phyloP scores from a whole-genome alignment of 1,140 invertebrate genomes.

The Copidosoma floridanum region DNA sequence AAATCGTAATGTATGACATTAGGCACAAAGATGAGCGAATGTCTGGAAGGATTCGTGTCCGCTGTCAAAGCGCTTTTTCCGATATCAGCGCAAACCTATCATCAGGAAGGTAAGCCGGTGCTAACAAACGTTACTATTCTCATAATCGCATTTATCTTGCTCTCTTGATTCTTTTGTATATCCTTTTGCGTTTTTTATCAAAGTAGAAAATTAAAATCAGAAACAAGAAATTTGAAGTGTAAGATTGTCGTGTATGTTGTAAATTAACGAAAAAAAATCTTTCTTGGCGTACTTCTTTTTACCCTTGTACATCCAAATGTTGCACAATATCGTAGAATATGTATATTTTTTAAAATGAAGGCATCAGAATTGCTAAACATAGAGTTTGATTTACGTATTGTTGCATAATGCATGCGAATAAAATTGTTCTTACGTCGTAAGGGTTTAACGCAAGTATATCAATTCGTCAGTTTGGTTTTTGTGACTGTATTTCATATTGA shows the following conservation, averaged over 20 bases:
- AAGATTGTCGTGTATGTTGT: not conserved
- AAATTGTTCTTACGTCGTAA: too few relatives aligned
- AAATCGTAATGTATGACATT: constrained; percentile 53
- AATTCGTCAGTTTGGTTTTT: too few relatives aligned
- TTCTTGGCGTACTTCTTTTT: constrained; percentile 28
- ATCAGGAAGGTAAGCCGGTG: constrained; percentile 55
- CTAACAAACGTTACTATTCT: constrained; percentile 39
- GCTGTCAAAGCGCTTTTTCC: constrained; percentile 57
- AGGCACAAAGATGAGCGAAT: constrained; percentile 57
- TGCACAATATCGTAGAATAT: constrained; percentile 7
- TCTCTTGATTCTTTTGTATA: constrained; percentile 34
- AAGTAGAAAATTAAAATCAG: constrained; percentile 18
- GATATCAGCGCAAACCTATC: constrained; percentile 55
- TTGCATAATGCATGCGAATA: too few relatives aligned
- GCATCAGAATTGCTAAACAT: constrained; percentile 1
- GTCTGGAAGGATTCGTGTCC: constrained; percentile 57
- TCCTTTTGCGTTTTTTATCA: constrained; percentile 19
- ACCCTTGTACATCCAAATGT: constrained; percentile 15
- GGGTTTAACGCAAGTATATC: too few relatives aligned
- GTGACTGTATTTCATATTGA: too few relatives aligned
- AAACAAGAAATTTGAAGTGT: not conserved
- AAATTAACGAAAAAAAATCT: constrained; percentile 30
- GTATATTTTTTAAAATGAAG: not conserved
- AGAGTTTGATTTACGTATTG: not conserved
- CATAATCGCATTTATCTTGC: constrained; percentile 40